A percentile compares a stretch with the other conserved stretches of the same genome.
Conservation (phyloP, 2,797 vertebrate genomes). For the Oryzias sinensis region DNA sequence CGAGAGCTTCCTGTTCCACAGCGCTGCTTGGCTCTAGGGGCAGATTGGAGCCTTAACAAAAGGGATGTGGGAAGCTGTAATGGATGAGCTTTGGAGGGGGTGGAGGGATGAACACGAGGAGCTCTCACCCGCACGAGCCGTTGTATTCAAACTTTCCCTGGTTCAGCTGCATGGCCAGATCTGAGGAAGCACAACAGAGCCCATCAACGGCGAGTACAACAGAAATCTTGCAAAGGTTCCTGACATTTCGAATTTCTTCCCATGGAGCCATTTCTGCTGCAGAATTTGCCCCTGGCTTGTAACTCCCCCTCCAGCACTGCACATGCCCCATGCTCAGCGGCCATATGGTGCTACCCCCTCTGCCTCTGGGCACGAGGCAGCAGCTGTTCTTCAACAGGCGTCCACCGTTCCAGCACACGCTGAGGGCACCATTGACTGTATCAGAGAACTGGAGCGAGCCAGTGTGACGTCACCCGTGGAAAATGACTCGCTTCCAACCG, state of each 20-base stretch:
- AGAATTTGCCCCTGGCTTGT: conserved; percentile 14
- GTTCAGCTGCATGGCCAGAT: conserved; percentile 99
- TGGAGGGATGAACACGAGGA: conserved; percentile 7
- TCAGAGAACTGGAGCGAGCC: too few species aligned
- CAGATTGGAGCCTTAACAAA: conserved; percentile 68
- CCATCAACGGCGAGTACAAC: neutral
- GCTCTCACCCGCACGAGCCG: conserved; percentile 95
- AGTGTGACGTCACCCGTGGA: too few species aligned
- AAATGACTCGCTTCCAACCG: too few species aligned
- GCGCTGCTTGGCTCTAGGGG: conserved; percentile 60
- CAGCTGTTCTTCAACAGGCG: conserved; percentile 76
- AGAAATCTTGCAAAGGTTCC: neutral
- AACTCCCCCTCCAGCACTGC: conserved; percentile 37
- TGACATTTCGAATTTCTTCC: conserved; percentile 3
- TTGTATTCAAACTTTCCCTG: conserved; percentile 99
- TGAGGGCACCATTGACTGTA: too few species aligned
- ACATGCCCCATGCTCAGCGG: conserved; percentile 54
- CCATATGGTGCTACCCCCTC: conserved; percentile 77
- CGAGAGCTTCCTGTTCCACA: conserved; percentile 40
- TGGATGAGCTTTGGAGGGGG: conserved; percentile 65
- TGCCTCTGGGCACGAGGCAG: conserved; percentile 72
- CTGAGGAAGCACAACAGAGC: conserved; percentile 73
- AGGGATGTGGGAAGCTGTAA: conserved; percentile 77
- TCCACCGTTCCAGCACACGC: conserved; percentile 8
- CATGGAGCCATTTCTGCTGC: conserved; percentile 10